A percentile compares a stretch with the other conserved stretches of the same genome.
These are phyloP conservation scores for Fukomys damarensis DNA, from an alignment of 2,113 vertebrate species.

Conservation along the genomic window DNA sequence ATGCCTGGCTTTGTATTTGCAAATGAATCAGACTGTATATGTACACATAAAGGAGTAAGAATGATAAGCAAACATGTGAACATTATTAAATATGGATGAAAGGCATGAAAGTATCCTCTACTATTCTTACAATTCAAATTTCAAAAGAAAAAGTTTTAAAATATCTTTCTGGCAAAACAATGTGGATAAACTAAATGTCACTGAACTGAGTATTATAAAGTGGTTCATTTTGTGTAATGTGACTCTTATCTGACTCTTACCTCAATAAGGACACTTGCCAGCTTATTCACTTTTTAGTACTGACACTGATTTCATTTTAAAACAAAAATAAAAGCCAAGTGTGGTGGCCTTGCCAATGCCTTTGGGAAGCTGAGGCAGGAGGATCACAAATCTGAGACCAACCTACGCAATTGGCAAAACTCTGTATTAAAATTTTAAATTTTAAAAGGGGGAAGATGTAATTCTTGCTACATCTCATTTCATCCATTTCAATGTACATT, in stretches of 20 bases:
- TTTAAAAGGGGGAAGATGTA: neutral
- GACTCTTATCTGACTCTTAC: neutral
- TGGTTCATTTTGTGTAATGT: neutral
- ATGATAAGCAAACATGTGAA: neutral
- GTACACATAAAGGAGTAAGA: neutral
- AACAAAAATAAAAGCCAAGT: neutral
- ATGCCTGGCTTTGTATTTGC: neutral
- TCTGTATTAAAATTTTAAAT: neutral
- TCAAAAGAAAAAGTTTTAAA: conserved; percentile 3
- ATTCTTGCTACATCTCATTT: neutral
- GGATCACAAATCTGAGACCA: neutral
- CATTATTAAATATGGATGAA: neutral
- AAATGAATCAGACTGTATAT: neutral
- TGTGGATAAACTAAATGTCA: neutral
- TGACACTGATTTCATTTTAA: conserved; percentile 49
- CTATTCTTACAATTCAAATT: conserved; percentile 3
- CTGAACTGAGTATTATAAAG: neutral
- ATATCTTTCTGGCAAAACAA: neutral
- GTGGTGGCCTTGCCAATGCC: neutral
- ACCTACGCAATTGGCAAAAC: neutral
- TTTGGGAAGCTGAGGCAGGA: neutral
- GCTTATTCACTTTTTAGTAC: conserved; percentile 55
- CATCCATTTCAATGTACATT: too few relatives aligned
- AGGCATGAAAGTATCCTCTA: neutral
- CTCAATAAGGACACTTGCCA: conserved; percentile 49